A percentile compares a stretch with the other conserved stretches of the same genome.
Evolutionary conservation across 2,888 invertebrate species (phyloP).

Genomic region (Limnephilus marmoratus): DNA sequence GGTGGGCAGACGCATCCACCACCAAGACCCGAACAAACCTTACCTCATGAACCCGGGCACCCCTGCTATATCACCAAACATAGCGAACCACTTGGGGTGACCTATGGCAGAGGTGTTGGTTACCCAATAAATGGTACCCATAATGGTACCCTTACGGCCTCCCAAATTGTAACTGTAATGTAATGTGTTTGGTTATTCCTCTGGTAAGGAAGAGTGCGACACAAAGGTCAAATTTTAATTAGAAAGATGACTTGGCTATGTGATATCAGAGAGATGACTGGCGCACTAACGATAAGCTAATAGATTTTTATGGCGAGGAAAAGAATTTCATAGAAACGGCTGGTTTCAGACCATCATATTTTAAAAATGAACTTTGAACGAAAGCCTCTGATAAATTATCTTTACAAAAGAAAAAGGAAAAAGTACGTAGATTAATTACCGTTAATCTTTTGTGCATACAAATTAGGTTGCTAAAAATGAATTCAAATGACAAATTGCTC

Average conservation of each 20-base stretch:
- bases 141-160: too few species aligned
- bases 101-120: too few species aligned
- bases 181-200: background rate
- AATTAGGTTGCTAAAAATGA: background rate
- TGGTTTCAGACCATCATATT: background rate
- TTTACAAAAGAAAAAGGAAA: background rate
- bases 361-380: background rate
- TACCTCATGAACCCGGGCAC: too few species aligned
- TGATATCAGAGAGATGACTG: background rate
- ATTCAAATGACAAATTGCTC: background rate
- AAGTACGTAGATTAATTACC: background rate
- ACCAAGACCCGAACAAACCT: too few species aligned
- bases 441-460: background rate
- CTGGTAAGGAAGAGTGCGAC: background rate
- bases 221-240: background rate
- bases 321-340: background rate
- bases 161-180: too few species aligned
- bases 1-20: too few species aligned
- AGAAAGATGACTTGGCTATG: background rate
- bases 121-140: too few species aligned
- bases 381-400: background rate
- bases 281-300: background rate
- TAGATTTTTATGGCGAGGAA: background rate
- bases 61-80: too few species aligned
- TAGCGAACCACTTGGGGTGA: too few species aligned